A percentile compares a stretch with the other conserved stretches of the same genome.
phyloP scores from a whole-genome alignment of 2,113 vertebrate genomes.

The Hydropotes inermis region DNA sequence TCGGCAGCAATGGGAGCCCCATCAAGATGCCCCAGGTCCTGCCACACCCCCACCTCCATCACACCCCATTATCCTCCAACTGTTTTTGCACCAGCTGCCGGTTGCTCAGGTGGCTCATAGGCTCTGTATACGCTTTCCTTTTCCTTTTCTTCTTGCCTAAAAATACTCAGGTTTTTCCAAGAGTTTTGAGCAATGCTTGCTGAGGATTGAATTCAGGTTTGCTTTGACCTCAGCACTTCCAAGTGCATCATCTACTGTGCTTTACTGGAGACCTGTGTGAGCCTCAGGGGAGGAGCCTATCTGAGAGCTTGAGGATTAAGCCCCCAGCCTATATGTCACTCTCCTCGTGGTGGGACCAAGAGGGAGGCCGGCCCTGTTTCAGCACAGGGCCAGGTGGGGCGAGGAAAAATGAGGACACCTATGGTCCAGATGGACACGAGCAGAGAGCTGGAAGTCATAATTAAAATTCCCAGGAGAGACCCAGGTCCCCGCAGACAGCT shows the following conservation, averaged over 20 bases:
- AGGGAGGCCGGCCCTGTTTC: background rate
- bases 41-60: background rate
- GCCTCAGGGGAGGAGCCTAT: background rate
- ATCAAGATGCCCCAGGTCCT: background rate
- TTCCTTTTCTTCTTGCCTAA: background rate
- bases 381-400: rapidly evolving
- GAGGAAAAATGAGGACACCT: background rate
- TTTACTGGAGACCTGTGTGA: background rate
- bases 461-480: background rate
- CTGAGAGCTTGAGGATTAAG: background rate
- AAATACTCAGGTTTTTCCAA: background rate
- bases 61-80: background rate
- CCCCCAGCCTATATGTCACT: rapidly evolving
- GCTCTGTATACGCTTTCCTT: background rate
- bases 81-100: background rate
- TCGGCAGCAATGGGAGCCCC: background rate
- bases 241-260: background rate
- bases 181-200: background rate
- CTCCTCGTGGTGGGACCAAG: rapidly evolving
- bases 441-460: background rate
- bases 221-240: background rate
- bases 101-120: background rate
- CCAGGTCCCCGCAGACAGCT: background rate
- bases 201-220: background rate
- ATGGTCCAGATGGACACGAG: background rate